Base-by-base conservation (phyloP, 1,140 invertebrate genomes). In the Whitmania pigra region DNA sequence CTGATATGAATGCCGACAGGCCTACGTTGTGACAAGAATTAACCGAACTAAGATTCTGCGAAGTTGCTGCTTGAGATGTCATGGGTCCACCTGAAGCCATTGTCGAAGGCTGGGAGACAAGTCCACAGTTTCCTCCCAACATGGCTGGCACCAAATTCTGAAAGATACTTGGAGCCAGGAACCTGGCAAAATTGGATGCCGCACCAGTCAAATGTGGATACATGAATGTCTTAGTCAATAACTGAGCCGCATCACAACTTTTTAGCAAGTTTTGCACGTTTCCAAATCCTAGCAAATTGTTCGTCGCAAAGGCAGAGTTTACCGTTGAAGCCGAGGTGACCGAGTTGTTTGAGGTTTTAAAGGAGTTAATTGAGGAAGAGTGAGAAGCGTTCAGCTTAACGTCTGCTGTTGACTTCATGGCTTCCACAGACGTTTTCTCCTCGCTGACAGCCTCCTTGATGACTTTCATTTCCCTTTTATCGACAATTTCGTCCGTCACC, bases 221-320 rank as follows among this genome's bases (percentile, higher is more conserved):
- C 69, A 70, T 70, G 25, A 70, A 70, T 20, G 69, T 70, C 20
- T 53, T 36, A 2, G 53, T 27, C 31, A 70, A 49, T 13, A 70
- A 49, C 25, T 70, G 69, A 18, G 69, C 40, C 3, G 69, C 69
- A 60, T 67, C 72, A 69, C 71, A 73, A 72, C 60, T 74, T 60
- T 40, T 72, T 68, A 78, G 79, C 74, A 77, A 79, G 72, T 71
- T 78, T 72, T 81, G 79, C 76, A 80, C 80, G 74, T 73, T 76
- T 74, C 78, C 74, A 75, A 78, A 82, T 76, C 78, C 82, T 71
- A 84, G 75, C 76, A 86, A 85, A 66, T 87, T 82, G 75, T 86
- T 85, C 76, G 85, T 85, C 74, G 85, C 86, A 71, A 87, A 84
- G 71, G 87, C 86, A 0, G 85, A 85, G 70, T 86, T 85, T 15